Base-by-base conservation (phyloP, 2,113 vertebrate species). In the Semicossyphus pulcher region DNA sequence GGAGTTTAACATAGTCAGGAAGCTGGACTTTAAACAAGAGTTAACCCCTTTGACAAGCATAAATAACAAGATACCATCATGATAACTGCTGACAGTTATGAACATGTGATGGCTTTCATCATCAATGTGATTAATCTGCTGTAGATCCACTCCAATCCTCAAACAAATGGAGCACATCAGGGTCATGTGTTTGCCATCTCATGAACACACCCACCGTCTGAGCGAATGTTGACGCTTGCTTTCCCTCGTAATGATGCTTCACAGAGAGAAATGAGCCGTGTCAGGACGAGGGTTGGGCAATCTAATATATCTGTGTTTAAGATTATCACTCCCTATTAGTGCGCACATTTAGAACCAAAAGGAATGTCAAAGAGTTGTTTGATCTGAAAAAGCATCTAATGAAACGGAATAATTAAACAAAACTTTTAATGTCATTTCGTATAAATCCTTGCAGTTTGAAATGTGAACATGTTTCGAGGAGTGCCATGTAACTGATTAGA, bases 1-100 rank as follows among this genome's bases (percentile, higher is more conserved):
- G 28, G 61, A 76, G 56, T 58, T 78, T 39, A 74, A 78, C 71
- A 76, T 59, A 65, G 53, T 48, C 47, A 76, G 61, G 54, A 81
- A 68, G 41, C 47, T 28, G 56, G 36, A 58, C 29, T 82, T 75
- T 58, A 80, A 73, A 83, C 80, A 84, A 42, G 39, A 77, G 81
- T 2, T 6, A 70, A 65, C 61, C 21, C 31, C 26, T 74, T 23
- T 34, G n/a, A 34, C 45, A 39, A 36, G 26, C 39, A 54, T 51
- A 49, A 69, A 71, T 65, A 72, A 59, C n/a, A 5, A 70, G 28
- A 74, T 25, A 36, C 44, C n/a, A 31, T 32, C 20, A 25, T 2
- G 44, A 51, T 48, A 57, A 44, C 45, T 20, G 61, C 52, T 52
- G 57, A 51, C 10, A 74, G 69, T 62, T 57, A 28, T 69, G 7